phyloP scores from a whole-genome alignment of 2,888 invertebrate genomes.

The Bombylius discolor region DNA sequence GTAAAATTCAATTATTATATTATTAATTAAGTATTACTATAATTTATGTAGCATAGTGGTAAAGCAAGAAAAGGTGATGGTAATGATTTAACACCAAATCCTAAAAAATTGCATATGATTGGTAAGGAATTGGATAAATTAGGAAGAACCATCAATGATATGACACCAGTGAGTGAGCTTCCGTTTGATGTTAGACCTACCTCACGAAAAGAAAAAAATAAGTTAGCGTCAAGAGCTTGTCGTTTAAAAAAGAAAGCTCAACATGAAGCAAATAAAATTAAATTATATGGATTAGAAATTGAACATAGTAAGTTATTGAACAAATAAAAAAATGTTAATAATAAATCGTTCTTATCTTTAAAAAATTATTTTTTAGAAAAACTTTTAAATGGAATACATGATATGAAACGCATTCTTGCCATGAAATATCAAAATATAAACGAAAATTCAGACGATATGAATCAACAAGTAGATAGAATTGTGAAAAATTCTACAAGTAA shows the following conservation, averaged over 20 bases:
- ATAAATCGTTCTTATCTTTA: neutral
- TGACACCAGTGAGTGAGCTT: constrained; percentile 89
- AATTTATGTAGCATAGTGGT: constrained; percentile 44
- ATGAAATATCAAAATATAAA: constrained; percentile 41
- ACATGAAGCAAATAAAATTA: constrained; percentile 96
- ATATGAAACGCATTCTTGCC: constrained; percentile 61
- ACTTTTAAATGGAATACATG: constrained; percentile 60
- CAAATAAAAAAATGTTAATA: constrained; percentile 14
- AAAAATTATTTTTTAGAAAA: constrained; percentile 46
- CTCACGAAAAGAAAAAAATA: constrained; percentile 96
- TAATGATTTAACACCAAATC: constrained; percentile 92
- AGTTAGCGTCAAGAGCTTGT: constrained; percentile 91
- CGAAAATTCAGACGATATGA: constrained; percentile 49
- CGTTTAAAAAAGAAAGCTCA: constrained; percentile 97
- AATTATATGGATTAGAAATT: constrained; percentile 80
- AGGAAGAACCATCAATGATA: constrained; percentile 82
- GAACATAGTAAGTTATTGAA: constrained; percentile 75
- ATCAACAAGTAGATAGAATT: constrained; percentile 56
- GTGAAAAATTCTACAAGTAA: constrained; percentile 58
- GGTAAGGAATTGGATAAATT: constrained; percentile 87
- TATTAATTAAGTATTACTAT: neutral
- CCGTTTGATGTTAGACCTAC: constrained; percentile 80
- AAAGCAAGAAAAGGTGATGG: constrained; percentile 95
- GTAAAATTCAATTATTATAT: constrained; percentile 11
- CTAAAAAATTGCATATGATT: constrained; percentile 77